Evolutionary conservation across 2,888 invertebrate species (phyloP), one percentile per base, ranked within the genome.

Genomic region (Eilema caniola): DNA sequence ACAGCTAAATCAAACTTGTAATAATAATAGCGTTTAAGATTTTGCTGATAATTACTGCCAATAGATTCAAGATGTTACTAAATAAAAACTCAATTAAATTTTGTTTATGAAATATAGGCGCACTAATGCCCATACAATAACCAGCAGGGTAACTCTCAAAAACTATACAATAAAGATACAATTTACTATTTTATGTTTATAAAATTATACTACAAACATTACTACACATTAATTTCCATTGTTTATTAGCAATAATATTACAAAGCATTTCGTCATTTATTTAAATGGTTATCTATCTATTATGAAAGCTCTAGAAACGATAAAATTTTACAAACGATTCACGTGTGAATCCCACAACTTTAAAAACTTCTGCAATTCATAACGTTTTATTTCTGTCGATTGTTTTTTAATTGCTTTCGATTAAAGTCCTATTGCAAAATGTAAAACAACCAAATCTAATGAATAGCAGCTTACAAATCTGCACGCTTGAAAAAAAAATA

Each of bases 301-400:
- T 67, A 62, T 47, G 61, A 67, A 67, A 67, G n/a, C 3, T 20
- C 62, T 57, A 41, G 60, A 67, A 60, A 37, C 41, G 23, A 56
- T 47, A n/a, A 37, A 28, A n/a, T 60, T 33, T 11, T 47, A 16
- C 28, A 47, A 47, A n/a, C 25, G 31, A 23, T 47, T 47, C 25
- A 28, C 31, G 47, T 31, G 14, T 28, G 64, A 64, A 64, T 62
- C 60, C 47, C 60, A 64, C 23, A 63, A 24, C 63, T 60, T 37
- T 31, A 23, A 59, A 69, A 64, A 23, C 20, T 41, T 23, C 53
- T 69, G 31, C 69, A 69, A 65, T 47, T 12, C 24, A 41, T 47
- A 59, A 69, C 69, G 16, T 69, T 53, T 65, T 69, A 60, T 64
- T 69, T 41, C 28, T 60, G 65, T 31, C 31, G 64, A 14, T n/a